Conservation (phyloP, 2,797 vertebrate species). For the Oreochromis mossambicus region DNA sequence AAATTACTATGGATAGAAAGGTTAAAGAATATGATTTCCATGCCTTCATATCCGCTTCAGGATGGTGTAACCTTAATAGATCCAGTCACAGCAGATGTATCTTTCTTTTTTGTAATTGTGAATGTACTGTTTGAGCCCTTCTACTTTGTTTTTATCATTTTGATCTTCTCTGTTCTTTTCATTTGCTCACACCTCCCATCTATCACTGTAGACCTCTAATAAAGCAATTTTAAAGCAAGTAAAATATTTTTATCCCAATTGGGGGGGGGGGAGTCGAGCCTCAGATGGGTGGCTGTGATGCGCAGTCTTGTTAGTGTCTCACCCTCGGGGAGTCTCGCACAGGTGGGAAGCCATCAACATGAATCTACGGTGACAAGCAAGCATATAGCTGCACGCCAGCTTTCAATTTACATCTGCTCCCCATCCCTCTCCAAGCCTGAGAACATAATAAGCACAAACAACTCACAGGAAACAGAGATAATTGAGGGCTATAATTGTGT, state of each 20-base stretch:
- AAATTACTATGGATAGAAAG: neutral
- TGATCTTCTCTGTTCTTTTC: neutral
- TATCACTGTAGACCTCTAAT: neutral
- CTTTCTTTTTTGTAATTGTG: neutral
- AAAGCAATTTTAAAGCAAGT: neutral
- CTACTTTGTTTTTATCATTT: neutral
- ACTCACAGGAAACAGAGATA: constrained; percentile 56
- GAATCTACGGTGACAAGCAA: constrained; percentile 14
- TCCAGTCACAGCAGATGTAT: neutral
- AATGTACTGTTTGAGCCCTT: neutral
- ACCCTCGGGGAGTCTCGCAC: constrained; percentile 24
- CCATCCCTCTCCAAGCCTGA: constrained; percentile 28
- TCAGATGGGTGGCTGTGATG: neutral
- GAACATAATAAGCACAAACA: constrained; percentile 56
- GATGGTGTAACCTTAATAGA: neutral
- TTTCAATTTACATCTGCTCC: constrained; percentile 52
- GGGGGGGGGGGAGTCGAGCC: neutral
- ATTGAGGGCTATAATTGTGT: constrained; percentile 61
- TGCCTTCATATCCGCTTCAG: neutral
- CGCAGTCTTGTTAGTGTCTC: constrained; percentile 27
- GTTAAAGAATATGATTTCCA: neutral
- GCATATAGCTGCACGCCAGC: constrained; percentile 11
- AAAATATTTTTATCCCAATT: constrained; percentile 3
- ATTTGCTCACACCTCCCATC: neutral
- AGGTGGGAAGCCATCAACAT: constrained; percentile 32